These are phyloP conservation scores for Florisuga fusca DNA, from an alignment of 2,797 vertebrate species.

Conservation along the genomic window DNA sequence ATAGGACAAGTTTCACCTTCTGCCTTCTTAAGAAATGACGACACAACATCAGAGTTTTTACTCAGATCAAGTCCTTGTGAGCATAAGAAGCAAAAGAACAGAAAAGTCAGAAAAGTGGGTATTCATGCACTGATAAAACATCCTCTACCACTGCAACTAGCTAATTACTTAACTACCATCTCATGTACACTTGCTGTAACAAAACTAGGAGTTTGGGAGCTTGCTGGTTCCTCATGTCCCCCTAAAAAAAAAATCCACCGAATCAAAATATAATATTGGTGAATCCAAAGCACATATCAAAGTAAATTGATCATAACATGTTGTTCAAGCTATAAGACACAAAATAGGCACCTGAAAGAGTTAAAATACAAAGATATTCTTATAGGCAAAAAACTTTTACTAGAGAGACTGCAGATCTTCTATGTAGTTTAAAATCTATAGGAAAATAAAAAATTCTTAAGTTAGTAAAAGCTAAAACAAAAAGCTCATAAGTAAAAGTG, in stretches of 20 bases:
- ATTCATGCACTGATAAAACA: neutral
- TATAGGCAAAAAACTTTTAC: neutral
- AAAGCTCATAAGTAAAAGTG: neutral
- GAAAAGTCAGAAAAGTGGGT: neutral
- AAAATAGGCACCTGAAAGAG: neutral
- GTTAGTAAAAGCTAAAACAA: neutral
- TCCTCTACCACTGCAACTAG: neutral
- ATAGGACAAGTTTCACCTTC: neutral
- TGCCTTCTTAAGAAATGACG: neutral
- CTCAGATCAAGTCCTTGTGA: neutral
- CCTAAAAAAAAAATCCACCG: neutral
- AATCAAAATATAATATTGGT: neutral
- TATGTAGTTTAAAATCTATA: neutral
- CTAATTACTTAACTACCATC: neutral
- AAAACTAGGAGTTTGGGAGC: neutral
- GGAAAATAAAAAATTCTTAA: neutral
- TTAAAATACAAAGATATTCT: neutral
- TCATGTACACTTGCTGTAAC: neutral
- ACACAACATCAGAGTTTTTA: neutral
- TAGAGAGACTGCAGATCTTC: neutral
- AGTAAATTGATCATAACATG: neutral
- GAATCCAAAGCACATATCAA: neutral
- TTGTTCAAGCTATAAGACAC: neutral
- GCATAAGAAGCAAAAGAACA: neutral
- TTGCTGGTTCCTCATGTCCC: neutral